Conservation (phyloP, 2,888 invertebrate genomes). For the Drosophila formosana region DNA sequence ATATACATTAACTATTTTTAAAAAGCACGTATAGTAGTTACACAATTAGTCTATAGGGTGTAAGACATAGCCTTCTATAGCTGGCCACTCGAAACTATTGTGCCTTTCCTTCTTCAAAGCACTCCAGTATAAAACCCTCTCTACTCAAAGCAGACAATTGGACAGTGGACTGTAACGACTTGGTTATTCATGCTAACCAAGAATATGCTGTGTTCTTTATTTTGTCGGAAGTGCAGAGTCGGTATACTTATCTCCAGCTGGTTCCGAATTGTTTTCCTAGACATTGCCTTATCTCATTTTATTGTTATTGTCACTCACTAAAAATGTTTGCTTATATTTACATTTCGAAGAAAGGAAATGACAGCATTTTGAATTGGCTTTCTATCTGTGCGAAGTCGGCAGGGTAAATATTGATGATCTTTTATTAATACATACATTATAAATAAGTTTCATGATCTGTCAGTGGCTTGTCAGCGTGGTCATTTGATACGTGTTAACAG, state of each 20-base stretch:
- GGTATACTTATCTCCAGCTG: slow-evolving; percentile 7
- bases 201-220: slow-evolving; percentile 1
- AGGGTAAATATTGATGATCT: background rate
- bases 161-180: slow-evolving; percentile 9
- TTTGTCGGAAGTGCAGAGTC: slow-evolving; percentile 4
- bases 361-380: background rate
- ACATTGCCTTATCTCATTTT: background rate
- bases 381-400: no score
- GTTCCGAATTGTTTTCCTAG: slow-evolving; percentile 1
- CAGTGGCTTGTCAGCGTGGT: background rate
- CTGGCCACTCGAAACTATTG: background rate
- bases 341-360: background rate
- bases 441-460: background rate
- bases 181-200: slow-evolving; percentile 11
- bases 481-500: background rate
- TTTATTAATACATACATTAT: background rate
- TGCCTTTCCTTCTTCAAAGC: slow-evolving; percentile 8
- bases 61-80: background rate
- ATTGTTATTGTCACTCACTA: background rate
- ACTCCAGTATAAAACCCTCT: slow-evolving; percentile 6
- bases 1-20: no score
- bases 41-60: background rate
- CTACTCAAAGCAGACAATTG: background rate
- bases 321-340: background rate
- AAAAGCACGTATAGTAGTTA: background rate